Percentiles rank a stretch among this genome's conserved stretches.
Evolutionary conservation across 2,797 vertebrate genomes (phyloP).

Genomic region (Lithobates pipiens): DNA sequence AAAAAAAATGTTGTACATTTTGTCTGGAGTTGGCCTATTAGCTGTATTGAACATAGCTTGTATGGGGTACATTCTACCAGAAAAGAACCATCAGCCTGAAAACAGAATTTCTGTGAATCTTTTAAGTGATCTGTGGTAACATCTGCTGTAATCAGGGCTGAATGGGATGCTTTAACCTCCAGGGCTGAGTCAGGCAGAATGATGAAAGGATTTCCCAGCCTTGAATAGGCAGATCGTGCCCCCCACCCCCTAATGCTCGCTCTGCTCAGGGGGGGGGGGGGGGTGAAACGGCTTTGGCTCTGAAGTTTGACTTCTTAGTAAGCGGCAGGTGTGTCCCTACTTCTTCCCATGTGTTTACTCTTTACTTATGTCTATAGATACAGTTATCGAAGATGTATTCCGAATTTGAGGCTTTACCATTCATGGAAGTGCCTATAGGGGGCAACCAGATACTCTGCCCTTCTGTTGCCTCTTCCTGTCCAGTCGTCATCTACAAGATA

Average conservation of each 20-base stretch:
- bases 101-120: constrained; percentile 53
- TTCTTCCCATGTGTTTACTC: constrained; percentile 32
- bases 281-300: constrained; percentile 63
- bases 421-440: neutral
- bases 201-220: constrained; percentile 67
- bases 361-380: constrained; percentile 25
- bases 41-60: too few relatives aligned
- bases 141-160: constrained; percentile 64
- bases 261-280: constrained; percentile 30
- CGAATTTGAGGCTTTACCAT: neutral
- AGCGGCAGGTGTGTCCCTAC: constrained; percentile 54
- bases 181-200: constrained; percentile 58
- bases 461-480: too few relatives aligned
- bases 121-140: constrained; percentile 59
- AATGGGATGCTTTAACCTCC: constrained; percentile 69
- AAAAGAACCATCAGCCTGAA: neutral
- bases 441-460: too few relatives aligned
- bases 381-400: neutral
- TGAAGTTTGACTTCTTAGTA: constrained; percentile 45
- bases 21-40: too few relatives aligned
- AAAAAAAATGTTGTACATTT: too few relatives aligned
- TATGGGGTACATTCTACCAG: too few relatives aligned
- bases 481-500: too few relatives aligned
- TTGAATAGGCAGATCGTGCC: constrained; percentile 64
- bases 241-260: constrained; percentile 63